phyloP scores from a whole-genome alignment of 2,797 vertebrate species.

The Sylvia borin region DNA sequence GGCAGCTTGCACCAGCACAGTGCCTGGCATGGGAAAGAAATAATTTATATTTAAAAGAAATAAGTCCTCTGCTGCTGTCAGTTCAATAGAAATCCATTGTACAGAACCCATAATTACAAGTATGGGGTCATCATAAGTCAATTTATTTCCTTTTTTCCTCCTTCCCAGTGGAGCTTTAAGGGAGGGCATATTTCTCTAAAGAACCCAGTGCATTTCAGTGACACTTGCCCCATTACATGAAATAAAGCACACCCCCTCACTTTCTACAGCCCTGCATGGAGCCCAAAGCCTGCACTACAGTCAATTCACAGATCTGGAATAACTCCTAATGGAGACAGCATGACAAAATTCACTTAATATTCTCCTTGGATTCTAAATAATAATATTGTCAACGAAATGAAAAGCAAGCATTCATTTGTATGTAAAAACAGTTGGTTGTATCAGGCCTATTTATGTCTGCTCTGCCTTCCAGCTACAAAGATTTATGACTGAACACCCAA shows the following conservation, averaged over 20 bases:
- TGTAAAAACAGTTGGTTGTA: constrained; percentile 69
- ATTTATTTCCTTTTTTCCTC: background rate
- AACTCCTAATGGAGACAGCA: constrained; percentile 30
- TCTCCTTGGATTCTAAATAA: constrained; percentile 63
- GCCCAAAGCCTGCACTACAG: background rate
- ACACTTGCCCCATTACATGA: background rate
- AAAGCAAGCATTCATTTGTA: constrained; percentile 71
- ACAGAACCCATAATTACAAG: background rate
- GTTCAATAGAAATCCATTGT: background rate
- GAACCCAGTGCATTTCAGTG: background rate
- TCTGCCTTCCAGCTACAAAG: constrained; percentile 69
- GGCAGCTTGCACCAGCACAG: background rate
- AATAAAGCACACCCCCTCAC: background rate
- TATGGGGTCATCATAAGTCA: background rate
- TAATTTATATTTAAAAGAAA: background rate
- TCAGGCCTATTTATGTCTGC: constrained; percentile 63
- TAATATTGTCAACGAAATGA: constrained; percentile 70
- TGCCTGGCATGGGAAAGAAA: background rate
- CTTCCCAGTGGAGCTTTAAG: background rate
- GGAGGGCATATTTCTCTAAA: background rate
- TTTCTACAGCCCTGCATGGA: background rate
- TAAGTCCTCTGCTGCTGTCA: background rate
- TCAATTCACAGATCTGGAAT: constrained; percentile 33
- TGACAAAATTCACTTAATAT: constrained; percentile 55
- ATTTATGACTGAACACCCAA: constrained; percentile 67